Evolutionary conservation across 1,140 invertebrate species (phyloP).

Genomic region (Ceratitis capitata): DNA sequence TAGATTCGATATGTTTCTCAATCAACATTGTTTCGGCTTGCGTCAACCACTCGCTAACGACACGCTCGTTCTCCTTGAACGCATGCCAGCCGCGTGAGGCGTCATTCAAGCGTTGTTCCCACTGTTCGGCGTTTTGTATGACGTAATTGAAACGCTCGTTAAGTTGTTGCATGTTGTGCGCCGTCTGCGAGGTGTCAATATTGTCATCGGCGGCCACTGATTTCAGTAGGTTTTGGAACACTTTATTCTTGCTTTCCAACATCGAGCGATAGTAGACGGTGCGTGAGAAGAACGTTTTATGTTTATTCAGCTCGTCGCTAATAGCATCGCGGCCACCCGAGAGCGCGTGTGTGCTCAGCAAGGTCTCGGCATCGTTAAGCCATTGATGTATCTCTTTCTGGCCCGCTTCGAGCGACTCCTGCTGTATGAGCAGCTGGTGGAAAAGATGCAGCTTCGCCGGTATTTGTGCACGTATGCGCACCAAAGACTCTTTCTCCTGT

Average conservation of each 20-base stretch:
- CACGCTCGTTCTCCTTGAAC: constrained; percentile 80
- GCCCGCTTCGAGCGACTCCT: constrained; percentile 88
- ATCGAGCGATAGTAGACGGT: constrained; percentile 92
- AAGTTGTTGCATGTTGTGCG: constrained; percentile 77
- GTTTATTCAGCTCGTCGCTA: constrained; percentile 79
- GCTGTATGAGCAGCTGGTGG: constrained; percentile 86
- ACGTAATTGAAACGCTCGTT: constrained; percentile 85
- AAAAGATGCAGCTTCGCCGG: constrained; percentile 82
- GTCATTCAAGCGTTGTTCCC: constrained; percentile 83
- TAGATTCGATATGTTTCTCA: constrained; percentile 83
- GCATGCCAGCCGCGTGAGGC: constrained; percentile 85
- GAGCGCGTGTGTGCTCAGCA: constrained; percentile 72
- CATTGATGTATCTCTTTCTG: constrained; percentile 85
- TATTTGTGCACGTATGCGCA: constrained; percentile 82
- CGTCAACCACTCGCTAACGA: constrained; percentile 86
- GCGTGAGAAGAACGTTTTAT: constrained; percentile 88
- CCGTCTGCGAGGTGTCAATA: constrained; percentile 77
- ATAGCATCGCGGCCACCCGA: constrained; percentile 78
- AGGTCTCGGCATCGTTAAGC: constrained; percentile 83
- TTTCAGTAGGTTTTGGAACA: constrained; percentile 87
- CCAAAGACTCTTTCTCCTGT: constrained; percentile 86
- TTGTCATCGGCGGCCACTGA: constrained; percentile 78
- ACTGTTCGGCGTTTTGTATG: constrained; percentile 76
- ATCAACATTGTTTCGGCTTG: constrained; percentile 83
- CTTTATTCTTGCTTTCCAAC: constrained; percentile 93